phyloP scores from a whole-genome alignment of 2,797 vertebrate genomes.

The Clarias platycephalus region DNA sequence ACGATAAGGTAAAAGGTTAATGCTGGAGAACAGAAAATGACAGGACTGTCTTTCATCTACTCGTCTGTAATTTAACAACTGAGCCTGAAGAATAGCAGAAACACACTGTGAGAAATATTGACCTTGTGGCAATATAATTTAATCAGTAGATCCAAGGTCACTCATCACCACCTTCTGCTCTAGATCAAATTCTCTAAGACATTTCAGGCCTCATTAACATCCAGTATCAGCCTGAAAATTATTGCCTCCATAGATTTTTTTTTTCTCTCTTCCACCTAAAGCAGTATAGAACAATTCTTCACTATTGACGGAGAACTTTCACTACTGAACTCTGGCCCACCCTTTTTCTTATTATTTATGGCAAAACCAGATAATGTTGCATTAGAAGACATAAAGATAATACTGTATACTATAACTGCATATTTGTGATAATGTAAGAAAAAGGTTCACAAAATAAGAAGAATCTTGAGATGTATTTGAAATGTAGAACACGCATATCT shows the following conservation, averaged over 20 bases:
- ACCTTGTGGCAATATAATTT: constrained; percentile 54
- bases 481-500: neutral
- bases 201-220: constrained; percentile 54
- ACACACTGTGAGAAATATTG: constrained; percentile 32
- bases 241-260: constrained; percentile 48
- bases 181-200: constrained; percentile 60
- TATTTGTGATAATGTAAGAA: neutral
- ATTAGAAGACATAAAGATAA: neutral
- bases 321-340: constrained; percentile 29
- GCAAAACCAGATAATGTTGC: neutral
- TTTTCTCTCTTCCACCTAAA: constrained; percentile 30
- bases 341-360: neutral
- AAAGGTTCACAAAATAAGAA: neutral
- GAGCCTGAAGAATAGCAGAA: constrained; percentile 28
- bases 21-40: constrained; percentile 21
- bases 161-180: constrained; percentile 60
- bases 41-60: constrained; percentile 25
- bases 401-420: neutral
- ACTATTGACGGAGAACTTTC: constrained; percentile 29
- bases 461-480: neutral
- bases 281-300: constrained; percentile 40
- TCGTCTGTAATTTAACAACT: constrained; percentile 34
- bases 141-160: constrained; percentile 62
- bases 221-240: constrained; percentile 48
- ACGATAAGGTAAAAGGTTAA: constrained; percentile 48